These are phyloP conservation scores for Palythoa heliodiscus DNA, from an alignment of 92 coral and sea anemone species.

Conservation along the genomic window DNA sequence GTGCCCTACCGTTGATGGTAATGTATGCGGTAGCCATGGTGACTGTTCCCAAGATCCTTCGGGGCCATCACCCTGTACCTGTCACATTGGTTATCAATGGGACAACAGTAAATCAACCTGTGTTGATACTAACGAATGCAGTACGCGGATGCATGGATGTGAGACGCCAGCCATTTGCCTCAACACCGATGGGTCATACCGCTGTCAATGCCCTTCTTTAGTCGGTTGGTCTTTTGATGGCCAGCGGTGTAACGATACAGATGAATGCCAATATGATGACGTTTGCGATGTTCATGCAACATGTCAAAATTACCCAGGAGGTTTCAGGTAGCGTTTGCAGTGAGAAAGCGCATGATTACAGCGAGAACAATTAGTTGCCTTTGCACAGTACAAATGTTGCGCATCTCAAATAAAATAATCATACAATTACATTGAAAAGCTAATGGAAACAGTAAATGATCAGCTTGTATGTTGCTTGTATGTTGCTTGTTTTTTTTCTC, in stretches of 20 bases:
- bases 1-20: background rate
- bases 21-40: background rate
- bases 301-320: slow-evolving; percentile 62
- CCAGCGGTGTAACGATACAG: slow-evolving; percentile 52
- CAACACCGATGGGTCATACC: slow-evolving; percentile 67
- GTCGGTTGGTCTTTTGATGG: slow-evolving; percentile 75
- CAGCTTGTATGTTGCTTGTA: too few relatives aligned
- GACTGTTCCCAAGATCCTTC: slow-evolving; percentile 8
- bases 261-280: slow-evolving; percentile 51
- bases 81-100: slow-evolving; percentile 63
- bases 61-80: slow-evolving; percentile 51
- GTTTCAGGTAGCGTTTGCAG: slow-evolving; percentile 44
- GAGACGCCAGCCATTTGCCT: slow-evolving; percentile 57
- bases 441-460: too few relatives aligned
- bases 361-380: too few relatives aligned
- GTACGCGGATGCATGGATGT: slow-evolving; percentile 47
- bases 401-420: too few relatives aligned
- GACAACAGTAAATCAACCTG: slow-evolving; percentile 31
- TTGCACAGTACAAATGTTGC: too few relatives aligned
- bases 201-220: slow-evolving; percentile 65
- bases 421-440: too few relatives aligned
- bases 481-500: too few relatives aligned
- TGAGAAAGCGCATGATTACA: too few relatives aligned
- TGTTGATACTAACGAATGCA: slow-evolving; percentile 56
- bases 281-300: slow-evolving; percentile 49